phyloP scores from a whole-genome alignment of 2,888 invertebrate species.

The Pammene aurita region DNA sequence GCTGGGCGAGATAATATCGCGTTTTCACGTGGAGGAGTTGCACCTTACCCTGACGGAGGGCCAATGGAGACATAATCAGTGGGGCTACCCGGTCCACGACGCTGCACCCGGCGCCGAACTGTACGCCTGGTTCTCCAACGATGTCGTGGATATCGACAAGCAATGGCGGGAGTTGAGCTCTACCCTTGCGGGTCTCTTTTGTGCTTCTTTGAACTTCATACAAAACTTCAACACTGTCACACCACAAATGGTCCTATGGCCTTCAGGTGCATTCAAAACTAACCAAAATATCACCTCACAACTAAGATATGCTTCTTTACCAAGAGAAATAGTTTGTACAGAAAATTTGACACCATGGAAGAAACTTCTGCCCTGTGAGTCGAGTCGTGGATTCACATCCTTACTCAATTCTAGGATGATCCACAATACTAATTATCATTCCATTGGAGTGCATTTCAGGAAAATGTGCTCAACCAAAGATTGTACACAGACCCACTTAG shows the following conservation, averaged over 20 bases:
- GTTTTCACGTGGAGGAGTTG: slow-evolving; percentile 93
- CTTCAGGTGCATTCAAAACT: slow-evolving; percentile 84
- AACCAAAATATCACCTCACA: slow-evolving; percentile 80
- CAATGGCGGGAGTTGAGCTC: slow-evolving; percentile 95
- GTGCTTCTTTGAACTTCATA: slow-evolving; percentile 98
- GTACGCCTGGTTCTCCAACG: slow-evolving; percentile 94
- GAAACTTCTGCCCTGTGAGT: slow-evolving; percentile 97
- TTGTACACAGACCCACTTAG: slow-evolving; percentile 86
- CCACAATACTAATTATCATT: slow-evolving; percentile 96
- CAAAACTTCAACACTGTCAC: slow-evolving; percentile 91
- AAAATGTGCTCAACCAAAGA: slow-evolving; percentile 87
- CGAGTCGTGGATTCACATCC: slow-evolving; percentile 93
- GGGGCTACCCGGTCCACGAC: slow-evolving; percentile 96
- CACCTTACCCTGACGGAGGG: slow-evolving; percentile 97
- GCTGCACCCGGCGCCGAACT: slow-evolving; percentile 97
- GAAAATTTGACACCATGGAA: slow-evolving; percentile 99
- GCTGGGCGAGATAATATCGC: slow-evolving; percentile 92
- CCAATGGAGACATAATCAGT: slow-evolving; percentile 95
- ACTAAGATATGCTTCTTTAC: slow-evolving; percentile 93
- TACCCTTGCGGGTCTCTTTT: slow-evolving; percentile 96
- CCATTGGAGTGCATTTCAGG: slow-evolving; percentile 92
- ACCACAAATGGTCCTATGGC: slow-evolving; percentile 92
- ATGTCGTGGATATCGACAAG: slow-evolving; percentile 87
- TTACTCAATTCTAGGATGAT: slow-evolving; percentile 95
- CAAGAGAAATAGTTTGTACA: slow-evolving; percentile 98